Percentiles rank a stretch among this genome's conserved stretches.
phyloP scores from a whole-genome alignment of 2,888 invertebrate species.

The Anthrax anthrax region DNA sequence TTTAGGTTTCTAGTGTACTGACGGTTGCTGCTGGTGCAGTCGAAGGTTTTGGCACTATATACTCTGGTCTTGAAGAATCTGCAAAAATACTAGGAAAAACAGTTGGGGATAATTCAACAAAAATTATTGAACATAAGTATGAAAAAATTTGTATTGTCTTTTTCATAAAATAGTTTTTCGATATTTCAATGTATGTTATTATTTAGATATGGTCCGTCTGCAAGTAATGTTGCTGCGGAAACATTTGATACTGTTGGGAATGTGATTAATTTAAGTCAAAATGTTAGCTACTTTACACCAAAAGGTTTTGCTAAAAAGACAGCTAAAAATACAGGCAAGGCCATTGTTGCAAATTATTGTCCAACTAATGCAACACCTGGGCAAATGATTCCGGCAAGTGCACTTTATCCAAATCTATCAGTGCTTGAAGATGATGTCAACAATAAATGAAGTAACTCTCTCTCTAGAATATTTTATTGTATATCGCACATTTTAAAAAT shows the following conservation, averaged over 20 bases:
- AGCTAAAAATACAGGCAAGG: conserved; percentile 47
- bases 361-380: conserved; percentile 8
- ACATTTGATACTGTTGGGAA: conserved; percentile 57
- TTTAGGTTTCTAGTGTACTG: conserved; percentile 38
- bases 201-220: conserved; percentile 51
- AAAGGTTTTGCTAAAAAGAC: conserved; percentile 49
- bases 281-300: conserved; percentile 49
- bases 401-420: conserved; percentile 27
- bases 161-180: background rate
- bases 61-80: conserved; percentile 53
- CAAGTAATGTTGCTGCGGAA: conserved; percentile 47
- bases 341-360: conserved; percentile 35
- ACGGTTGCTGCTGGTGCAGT: conserved; percentile 58
- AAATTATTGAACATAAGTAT: conserved; percentile 58
- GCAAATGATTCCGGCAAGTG: conserved; percentile 21
- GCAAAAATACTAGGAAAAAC: conserved; percentile 48
- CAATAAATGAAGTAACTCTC: background rate
- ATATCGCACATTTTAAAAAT: too few species aligned
- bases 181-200: background rate
- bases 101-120: conserved; percentile 57
- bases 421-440: background rate
- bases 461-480: too few species aligned
- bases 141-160: too few species aligned
- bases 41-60: conserved; percentile 55
- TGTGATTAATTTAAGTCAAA: conserved; percentile 47